Evolutionary conservation across 2,797 vertebrate genomes (phyloP), one percentile per base, ranked within the genome.

Genomic region (Propithecus perrieri): DNA sequence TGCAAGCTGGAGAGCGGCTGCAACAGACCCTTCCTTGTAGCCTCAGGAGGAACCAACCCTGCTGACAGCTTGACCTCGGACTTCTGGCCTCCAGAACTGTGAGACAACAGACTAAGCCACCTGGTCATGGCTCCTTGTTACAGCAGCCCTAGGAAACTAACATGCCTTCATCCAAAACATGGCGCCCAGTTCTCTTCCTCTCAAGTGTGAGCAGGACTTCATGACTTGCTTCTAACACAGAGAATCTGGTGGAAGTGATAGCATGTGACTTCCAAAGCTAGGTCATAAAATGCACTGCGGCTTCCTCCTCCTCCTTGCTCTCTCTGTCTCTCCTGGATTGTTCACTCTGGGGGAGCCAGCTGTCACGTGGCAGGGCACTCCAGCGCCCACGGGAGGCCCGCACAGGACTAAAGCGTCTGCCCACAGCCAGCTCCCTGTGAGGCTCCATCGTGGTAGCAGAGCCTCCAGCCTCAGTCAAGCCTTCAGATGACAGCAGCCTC

Each of bases 321-420:
- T 43, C 61, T 55, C 38, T 35, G 22, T 26, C 55, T 63, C 30
- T 33, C 61, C 61, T 30, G 43, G n/a, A 26, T 18, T 55, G 20
- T 33, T n/a, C 79, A 43, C 48, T 30, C 5, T 57, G 30, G 7
- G 5, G 46, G 50, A 80, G 48, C 22, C 11, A 3, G 83, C 46
- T 0, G 0, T 67, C 38, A 2, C 0, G 2, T 30, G 43, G 7
- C 18, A 72, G 46, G 55, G 50, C 1, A 10, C 72, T n/a, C 28
- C 5, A 43, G 13, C 11, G 11, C 38, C 17, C 76, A 18, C 4
- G 1, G 30, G 59, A 35, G 41, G 12, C 8, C 46, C 3, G 59
- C 0, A 0, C 4, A 0, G 7, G 38, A 46, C 20, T 2, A 33
- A 74, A 28, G 30, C 17, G 6, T 28, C 55, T 38, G 57, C 33